Evolutionary conservation across 2,113 vertebrate genomes (phyloP).

Genomic region (Phalacrocorax pelagicus): DNA sequence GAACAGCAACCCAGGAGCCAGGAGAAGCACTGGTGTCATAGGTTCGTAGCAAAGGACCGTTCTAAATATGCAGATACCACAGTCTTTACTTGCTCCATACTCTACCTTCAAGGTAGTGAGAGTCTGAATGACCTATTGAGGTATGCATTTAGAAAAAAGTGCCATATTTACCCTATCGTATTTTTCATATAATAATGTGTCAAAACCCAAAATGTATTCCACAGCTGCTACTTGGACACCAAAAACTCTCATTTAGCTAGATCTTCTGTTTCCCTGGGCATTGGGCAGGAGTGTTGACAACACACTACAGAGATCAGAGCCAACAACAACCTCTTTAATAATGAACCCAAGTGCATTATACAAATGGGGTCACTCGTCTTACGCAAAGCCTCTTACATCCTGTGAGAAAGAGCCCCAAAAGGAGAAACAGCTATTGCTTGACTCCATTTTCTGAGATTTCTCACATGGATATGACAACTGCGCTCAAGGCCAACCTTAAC

Average conservation of each 20-base stretch:
- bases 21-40: not conserved
- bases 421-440: not conserved
- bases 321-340: not conserved
- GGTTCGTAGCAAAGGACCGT: not conserved
- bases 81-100: not conserved
- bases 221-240: not conserved
- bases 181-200: not conserved
- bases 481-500: not conserved
- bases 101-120: not conserved
- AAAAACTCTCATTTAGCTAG: not conserved
- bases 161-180: rapidly evolving
- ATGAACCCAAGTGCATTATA: not conserved
- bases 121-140: not conserved
- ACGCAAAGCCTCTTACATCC: not conserved
- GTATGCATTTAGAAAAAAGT: not conserved
- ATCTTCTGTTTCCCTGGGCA: not conserved
- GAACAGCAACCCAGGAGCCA: not conserved
- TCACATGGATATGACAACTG: not conserved
- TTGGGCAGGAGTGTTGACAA: not conserved
- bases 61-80: not conserved
- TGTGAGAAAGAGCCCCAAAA: not conserved
- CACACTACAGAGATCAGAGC: not conserved
- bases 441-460: not conserved
- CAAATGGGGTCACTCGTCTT: not conserved
- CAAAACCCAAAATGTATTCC: not conserved